phyloP scores from a whole-genome alignment of 2,113 vertebrate genomes.

The Paradoxurus hermaphroditus region DNA sequence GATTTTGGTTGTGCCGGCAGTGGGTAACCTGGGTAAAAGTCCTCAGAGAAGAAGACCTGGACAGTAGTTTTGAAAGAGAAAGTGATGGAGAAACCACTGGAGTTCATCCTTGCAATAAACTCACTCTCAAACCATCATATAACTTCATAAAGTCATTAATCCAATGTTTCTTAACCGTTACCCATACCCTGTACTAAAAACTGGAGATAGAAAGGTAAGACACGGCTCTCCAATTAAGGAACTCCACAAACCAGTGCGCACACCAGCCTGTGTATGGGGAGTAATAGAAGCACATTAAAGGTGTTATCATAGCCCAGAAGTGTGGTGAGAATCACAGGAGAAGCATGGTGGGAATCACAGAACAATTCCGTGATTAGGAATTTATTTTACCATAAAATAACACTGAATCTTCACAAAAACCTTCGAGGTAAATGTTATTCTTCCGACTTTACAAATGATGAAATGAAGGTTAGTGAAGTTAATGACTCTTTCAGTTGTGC shows the following conservation, averaged over 20 bases:
- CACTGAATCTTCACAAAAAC: not conserved
- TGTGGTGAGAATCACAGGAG: not conserved
- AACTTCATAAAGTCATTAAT: not conserved
- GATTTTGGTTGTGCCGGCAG: not conserved
- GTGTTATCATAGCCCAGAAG: not conserved
- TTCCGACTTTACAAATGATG: not conserved
- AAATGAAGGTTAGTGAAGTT: not conserved
- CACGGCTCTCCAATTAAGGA: not conserved
- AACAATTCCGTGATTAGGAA: not conserved
- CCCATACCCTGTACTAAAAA: not conserved
- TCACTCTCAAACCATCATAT: not conserved
- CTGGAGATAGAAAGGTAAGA: not conserved
- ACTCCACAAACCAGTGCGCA: not conserved
- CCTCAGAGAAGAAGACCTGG: not conserved
- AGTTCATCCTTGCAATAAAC: not conserved
- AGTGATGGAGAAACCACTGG: not conserved
- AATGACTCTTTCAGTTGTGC: not conserved
- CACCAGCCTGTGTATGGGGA: not conserved
- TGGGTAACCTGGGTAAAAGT: not conserved
- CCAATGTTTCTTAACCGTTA: not conserved
- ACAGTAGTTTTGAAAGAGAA: not conserved
- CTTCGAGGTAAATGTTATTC: not conserved
- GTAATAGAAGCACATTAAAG: not conserved
- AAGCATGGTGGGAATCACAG: not conserved
- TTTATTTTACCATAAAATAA: not conserved